Evolutionary conservation across 1,140 invertebrate species (phyloP).

Genomic region (Drosophila bifasciata): DNA sequence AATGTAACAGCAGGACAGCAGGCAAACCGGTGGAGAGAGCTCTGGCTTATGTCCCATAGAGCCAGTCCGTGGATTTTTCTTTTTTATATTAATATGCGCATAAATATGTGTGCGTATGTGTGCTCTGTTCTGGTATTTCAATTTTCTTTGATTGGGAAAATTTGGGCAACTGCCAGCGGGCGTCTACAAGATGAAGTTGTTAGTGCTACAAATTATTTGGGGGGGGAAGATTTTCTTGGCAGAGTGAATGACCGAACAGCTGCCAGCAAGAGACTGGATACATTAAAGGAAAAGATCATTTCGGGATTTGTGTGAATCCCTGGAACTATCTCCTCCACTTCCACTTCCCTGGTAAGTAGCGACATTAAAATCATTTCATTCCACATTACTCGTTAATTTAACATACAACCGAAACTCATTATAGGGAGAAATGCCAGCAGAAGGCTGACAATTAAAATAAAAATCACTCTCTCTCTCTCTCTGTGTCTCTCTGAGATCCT

Average conservation of each 20-base stretch:
- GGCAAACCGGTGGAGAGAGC: constrained; percentile 35
- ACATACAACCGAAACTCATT: constrained; percentile 17
- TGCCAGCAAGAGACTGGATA: no score
- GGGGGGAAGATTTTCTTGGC: no score
- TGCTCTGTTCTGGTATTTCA: constrained; percentile 13
- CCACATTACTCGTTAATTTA: no score
- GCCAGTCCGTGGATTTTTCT: not conserved
- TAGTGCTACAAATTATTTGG: not conserved
- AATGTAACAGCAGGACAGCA: constrained; percentile 76
- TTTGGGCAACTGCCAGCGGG: not conserved
- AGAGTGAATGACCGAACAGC: no score
- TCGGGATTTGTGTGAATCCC: no score
- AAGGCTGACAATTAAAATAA: constrained; percentile 45
- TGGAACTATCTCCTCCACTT: no score
- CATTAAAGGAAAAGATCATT: no score
- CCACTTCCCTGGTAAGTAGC: no score
- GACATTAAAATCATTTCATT: no score
- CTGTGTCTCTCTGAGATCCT: no score
- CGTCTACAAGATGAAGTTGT: not conserved
- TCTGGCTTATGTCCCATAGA: not conserved
- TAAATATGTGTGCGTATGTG: constrained; percentile 38
- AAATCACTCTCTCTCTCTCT: constrained; percentile 5
- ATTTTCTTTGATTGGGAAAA: constrained; percentile 2
- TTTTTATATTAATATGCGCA: constrained; percentile 29
- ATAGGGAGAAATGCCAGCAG: constrained; percentile 33